Conservation (phyloP, 2,797 vertebrate species). For the Macroramphosus scolopax region DNA sequence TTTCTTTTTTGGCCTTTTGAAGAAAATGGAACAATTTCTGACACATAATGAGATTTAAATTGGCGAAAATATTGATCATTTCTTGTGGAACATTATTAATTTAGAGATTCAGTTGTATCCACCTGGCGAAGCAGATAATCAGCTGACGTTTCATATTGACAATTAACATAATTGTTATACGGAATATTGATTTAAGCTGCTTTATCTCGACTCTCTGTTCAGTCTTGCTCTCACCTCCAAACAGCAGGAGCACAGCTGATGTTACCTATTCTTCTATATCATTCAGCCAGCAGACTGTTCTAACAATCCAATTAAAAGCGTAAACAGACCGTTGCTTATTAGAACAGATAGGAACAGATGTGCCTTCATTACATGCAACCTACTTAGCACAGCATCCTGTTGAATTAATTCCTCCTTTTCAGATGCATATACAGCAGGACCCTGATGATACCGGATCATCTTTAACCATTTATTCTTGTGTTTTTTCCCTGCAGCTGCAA, state of each 20-base stretch:
- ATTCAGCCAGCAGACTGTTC: neutral
- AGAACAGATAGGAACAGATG: slow-evolving; percentile 44
- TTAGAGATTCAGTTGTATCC: too few relatives aligned
- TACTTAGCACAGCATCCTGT: slow-evolving; percentile 24
- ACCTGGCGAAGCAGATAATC: too few relatives aligned
- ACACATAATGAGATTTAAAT: too few relatives aligned
- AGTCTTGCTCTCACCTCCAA: neutral
- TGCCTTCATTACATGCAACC: slow-evolving; percentile 45
- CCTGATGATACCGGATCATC: slow-evolving; percentile 10
- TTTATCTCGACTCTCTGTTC: too few relatives aligned
- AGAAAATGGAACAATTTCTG: too few relatives aligned
- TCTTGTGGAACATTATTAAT: too few relatives aligned
- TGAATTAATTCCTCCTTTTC: slow-evolving; percentile 16
- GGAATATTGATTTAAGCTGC: too few relatives aligned
- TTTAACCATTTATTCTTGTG: slow-evolving; percentile 1
- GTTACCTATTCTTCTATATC: neutral
- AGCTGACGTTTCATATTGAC: too few relatives aligned
- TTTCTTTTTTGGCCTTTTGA: too few relatives aligned
- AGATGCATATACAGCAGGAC: slow-evolving; percentile 11
- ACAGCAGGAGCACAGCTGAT: neutral
- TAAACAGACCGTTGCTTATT: slow-evolving; percentile 49
- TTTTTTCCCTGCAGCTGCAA: slow-evolving; percentile 67
- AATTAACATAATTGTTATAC: too few relatives aligned
- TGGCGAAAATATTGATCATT: too few relatives aligned
- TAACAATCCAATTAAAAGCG: slow-evolving; percentile 42